A percentile compares a stretch with the other conserved stretches of the same genome.
These are phyloP conservation scores for Drosophila tani DNA, from an alignment of 1,140 invertebrate genomes.

Conservation along the genomic window DNA sequence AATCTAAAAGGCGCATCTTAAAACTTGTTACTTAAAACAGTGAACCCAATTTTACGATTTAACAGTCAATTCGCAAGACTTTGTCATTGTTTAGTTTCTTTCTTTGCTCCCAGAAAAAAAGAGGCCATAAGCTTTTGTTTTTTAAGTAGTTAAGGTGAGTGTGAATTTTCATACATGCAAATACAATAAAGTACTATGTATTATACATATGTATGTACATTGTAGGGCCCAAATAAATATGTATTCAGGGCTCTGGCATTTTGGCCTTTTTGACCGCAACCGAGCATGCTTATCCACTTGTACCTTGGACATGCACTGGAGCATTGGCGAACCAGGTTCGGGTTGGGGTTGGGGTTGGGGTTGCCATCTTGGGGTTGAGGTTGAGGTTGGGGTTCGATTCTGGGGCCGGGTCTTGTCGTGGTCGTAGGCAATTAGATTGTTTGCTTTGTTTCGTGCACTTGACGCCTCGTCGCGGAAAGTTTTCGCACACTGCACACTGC, in stretches of 20 bases:
- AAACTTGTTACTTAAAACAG: background rate
- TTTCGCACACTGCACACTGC: constrained; percentile 43
- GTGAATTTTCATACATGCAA: background rate
- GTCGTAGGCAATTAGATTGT: constrained; percentile 46
- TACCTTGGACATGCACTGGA: constrained; percentile 41
- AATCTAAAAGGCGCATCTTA: no score
- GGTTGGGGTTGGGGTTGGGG: constrained; percentile 3
- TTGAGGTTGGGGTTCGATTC: constrained; percentile 16
- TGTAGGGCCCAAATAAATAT: no score
- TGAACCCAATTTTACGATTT: constrained; percentile 1
- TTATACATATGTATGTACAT: no score
- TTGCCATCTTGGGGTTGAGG: constrained; percentile 3
- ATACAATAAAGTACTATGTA: background rate
- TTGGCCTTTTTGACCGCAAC: background rate
- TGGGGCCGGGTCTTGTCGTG: constrained; percentile 10
- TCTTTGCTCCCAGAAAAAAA: background rate
- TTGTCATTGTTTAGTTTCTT: background rate
- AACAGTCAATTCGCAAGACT: background rate
- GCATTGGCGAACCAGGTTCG: background rate
- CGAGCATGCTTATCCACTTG: constrained; percentile 27
- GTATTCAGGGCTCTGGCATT: background rate
- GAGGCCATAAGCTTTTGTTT: background rate
- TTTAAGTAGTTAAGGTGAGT: background rate
- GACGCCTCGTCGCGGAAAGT: constrained; percentile 46
- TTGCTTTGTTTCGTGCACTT: constrained; percentile 39